Conservation (phyloP, 1,140 invertebrate genomes). For the Contarinia nasturtii region DNA sequence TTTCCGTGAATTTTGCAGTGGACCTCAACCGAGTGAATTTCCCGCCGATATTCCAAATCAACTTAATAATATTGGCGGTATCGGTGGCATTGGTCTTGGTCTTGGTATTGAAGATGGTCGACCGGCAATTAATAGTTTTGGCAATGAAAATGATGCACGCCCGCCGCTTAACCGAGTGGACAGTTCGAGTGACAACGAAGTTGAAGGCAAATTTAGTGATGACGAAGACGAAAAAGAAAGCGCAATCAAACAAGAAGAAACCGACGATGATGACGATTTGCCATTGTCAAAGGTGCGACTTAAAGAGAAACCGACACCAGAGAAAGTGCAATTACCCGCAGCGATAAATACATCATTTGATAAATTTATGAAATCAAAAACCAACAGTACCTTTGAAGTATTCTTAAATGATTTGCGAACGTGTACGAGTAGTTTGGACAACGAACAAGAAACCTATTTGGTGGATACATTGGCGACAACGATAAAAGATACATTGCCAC, state of each 20-base stretch:
- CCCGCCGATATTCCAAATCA: background rate
- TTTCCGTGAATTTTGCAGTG: constrained; percentile 74
- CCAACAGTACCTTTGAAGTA: constrained; percentile 18
- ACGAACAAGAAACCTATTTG: constrained; percentile 20
- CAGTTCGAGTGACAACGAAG: constrained; percentile 17
- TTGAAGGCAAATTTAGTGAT: constrained; percentile 61
- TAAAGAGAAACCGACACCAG: constrained; percentile 27
- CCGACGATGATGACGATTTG: constrained; percentile 76
- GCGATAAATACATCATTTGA: constrained; percentile 20
- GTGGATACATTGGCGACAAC: constrained; percentile 18
- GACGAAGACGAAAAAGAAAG: constrained; percentile 45
- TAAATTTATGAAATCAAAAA: constrained; percentile 16
- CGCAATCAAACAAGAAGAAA: constrained; percentile 35
- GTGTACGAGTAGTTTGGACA: constrained; percentile 16
- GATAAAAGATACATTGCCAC: constrained; percentile 18
- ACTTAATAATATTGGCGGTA: too few species aligned
- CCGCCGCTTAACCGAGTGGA: constrained; percentile 3
- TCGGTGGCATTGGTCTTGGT: too few species aligned
- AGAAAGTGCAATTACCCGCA: constrained; percentile 18
- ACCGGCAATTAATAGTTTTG: background rate
- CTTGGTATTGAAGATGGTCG: too few species aligned
- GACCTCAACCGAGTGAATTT: background rate
- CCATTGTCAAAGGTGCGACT: constrained; percentile 40
- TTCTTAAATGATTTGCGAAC: constrained; percentile 20
- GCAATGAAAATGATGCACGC: background rate